Base-by-base conservation (phyloP, 2,888 invertebrate species). In the Orthonevra nobilis region DNA sequence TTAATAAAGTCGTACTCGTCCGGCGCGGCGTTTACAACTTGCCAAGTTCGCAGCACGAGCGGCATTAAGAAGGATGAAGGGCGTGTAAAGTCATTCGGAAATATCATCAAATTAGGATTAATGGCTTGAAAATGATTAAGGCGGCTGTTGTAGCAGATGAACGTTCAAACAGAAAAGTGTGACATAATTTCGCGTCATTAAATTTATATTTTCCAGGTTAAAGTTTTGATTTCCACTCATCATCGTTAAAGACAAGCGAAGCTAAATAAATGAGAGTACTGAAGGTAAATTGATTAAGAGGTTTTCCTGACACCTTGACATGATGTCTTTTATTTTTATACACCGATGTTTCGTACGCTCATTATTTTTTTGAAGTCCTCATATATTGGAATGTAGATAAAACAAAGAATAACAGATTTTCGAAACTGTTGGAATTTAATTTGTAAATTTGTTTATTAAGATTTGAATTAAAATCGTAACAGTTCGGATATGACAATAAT, bases 1-100 rank as follows among this genome's bases (percentile, higher is more conserved):
- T 72, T 72, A 72, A 72, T 72, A 72, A 72, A 63, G 72, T 72
- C 63, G 63, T 72, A 63, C 61, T 72, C 72, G 54, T 72, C 54
- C 54, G 36, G 48, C 54, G 63, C 54, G 36, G 48, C 54, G 63
- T 54, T 63, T 72, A 72, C 61, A 72, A 63, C 46, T 72, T 72
- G 72, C 63, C 72, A 56, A 61, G 54, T 63, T 46, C 38, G 12
- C 30, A 48, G 46, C 15, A 23, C 40, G 20, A 9, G 32, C 7
- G 38, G 17, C 17, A 17, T n/a, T 15, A 4, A 32, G 36, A n/a
- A n/a, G n/a, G n/a, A n/a, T n/a, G n/a, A n/a, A n/a, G n/a, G 38
- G 46, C 50, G 54, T 32, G 52, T 48, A 17, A 56, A 63, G 46
- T 63, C 54, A 63, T 48, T 56, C 23, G 17, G 15, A 17, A 46